Evolutionary conservation across 2,797 vertebrate genomes (phyloP).

Genomic region (Columba guinea): DNA sequence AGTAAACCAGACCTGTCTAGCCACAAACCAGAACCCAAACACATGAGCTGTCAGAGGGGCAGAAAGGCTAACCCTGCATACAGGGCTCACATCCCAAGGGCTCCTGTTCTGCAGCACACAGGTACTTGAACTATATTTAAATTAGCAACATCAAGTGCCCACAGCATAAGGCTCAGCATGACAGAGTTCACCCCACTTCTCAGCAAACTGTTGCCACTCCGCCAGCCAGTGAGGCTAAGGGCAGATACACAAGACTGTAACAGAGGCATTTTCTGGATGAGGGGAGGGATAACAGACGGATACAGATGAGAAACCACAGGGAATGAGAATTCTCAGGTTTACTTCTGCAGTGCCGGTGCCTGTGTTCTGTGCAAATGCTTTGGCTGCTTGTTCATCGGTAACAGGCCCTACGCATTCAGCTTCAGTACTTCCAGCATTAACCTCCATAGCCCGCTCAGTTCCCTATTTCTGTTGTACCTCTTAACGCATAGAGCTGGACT

Average conservation of each 20-base stretch:
- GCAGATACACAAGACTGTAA: neutral
- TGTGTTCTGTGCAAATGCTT: neutral
- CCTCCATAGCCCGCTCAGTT: neutral
- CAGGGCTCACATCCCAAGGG: fast-evolving
- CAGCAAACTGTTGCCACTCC: neutral
- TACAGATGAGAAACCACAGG: neutral
- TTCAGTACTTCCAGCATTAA: neutral
- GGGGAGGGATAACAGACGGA: neutral
- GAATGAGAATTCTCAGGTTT: neutral
- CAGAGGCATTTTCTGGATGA: fast-evolving
- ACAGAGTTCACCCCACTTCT: neutral
- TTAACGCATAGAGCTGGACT: neutral
- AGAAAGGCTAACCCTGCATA: neutral
- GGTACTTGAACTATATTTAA: neutral
- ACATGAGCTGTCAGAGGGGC: neutral
- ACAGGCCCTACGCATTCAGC: neutral
- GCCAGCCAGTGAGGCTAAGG: neutral
- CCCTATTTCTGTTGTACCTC: neutral
- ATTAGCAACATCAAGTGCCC: fast-evolving
- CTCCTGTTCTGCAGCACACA: neutral
- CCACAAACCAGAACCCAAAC: neutral
- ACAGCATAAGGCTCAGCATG: fast-evolving
- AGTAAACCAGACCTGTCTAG: neutral
- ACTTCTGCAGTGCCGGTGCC: neutral
- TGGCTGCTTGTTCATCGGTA: neutral